Percentiles rank a stretch among this genome's conserved stretches.
phyloP scores from a whole-genome alignment of 2,113 vertebrate species.

The Mus spicilegus region DNA sequence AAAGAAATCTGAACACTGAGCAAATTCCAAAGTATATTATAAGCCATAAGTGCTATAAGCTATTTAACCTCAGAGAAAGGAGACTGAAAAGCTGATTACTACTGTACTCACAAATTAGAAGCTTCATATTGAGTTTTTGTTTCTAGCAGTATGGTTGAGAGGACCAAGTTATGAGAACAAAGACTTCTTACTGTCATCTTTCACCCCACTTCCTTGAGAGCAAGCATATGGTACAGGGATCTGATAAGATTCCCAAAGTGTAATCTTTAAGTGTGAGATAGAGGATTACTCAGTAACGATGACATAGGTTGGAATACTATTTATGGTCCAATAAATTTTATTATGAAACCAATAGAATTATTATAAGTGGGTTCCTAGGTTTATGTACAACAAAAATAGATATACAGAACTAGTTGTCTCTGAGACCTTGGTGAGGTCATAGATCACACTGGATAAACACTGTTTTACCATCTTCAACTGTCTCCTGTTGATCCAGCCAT shows the following conservation, averaged over 20 bases:
- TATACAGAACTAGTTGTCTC: not conserved
- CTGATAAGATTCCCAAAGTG: not conserved
- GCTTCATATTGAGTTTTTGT: not conserved
- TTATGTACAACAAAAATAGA: not conserved
- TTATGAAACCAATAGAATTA: not conserved
- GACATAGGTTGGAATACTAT: not conserved
- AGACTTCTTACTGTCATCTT: not conserved
- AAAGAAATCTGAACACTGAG: conserved; percentile 8
- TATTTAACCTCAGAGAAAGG: not conserved
- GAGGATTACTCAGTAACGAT: not conserved
- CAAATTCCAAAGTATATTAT: not conserved
- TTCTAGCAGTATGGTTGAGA: not conserved
- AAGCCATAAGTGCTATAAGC: not conserved
- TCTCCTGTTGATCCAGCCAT: not conserved
- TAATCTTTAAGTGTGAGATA: not conserved
- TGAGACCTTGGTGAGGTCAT: not conserved
- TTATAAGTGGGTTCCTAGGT: not conserved
- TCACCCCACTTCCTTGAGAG: not conserved
- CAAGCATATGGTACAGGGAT: not conserved
- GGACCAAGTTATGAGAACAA: not conserved
- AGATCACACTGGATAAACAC: not conserved
- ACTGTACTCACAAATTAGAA: not conserved
- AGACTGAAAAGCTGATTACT: not conserved
- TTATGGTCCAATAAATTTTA: not conserved
- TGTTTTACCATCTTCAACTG: not conserved